Base-by-base conservation (phyloP, 1,140 invertebrate species). In the Anastrepha obliqua region DNA sequence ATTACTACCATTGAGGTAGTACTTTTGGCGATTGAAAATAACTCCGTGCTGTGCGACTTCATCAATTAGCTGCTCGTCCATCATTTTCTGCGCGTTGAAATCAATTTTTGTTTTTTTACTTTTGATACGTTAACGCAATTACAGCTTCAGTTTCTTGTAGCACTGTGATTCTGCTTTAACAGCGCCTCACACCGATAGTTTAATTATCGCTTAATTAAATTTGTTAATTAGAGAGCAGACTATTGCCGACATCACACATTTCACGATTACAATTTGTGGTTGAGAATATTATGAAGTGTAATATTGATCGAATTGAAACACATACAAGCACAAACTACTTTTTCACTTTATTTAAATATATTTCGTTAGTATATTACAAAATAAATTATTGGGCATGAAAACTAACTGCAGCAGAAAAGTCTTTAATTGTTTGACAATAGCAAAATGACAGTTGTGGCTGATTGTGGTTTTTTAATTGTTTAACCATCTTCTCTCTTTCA, bases 31-130 rank as follows among this genome's bases (percentile, higher is more conserved):
- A 90, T 93, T 93, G 86, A 89, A 93, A 7, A 93, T 93, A 15
- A 93, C 92, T 15, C 91, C 92, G 86, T 93, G 92, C 11, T 91
- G 90, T 20, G 91, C 91, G 39, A 93, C 92, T 89, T 93, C 92
- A 87, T 91, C 91, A 87, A 93, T 93, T 70, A 93, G 85, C 88
- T 92, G 91, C 87, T 93, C 92, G 87, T 93, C 92, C 91, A 93
- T 93, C 92, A 93, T 93, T 78, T 90, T 74, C 17, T 6, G 8
- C 42, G 44, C 42, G 60, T 74, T 17, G 44, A 2, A 74, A 51
- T 51, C 42, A 44, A 74, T 51, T 51, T 74, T 74, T 74, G 17
- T 47, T 47, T n/a, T 17, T 74, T 29, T 29, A 29, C 29, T 29
- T 29, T 13, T 64, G 13, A 17, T 74, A 8, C 15, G n/a, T 74